Percentiles rank a stretch among this genome's conserved stretches.
Evolutionary conservation across 2,113 vertebrate genomes (phyloP).

Genomic region (Mungos mungo): DNA sequence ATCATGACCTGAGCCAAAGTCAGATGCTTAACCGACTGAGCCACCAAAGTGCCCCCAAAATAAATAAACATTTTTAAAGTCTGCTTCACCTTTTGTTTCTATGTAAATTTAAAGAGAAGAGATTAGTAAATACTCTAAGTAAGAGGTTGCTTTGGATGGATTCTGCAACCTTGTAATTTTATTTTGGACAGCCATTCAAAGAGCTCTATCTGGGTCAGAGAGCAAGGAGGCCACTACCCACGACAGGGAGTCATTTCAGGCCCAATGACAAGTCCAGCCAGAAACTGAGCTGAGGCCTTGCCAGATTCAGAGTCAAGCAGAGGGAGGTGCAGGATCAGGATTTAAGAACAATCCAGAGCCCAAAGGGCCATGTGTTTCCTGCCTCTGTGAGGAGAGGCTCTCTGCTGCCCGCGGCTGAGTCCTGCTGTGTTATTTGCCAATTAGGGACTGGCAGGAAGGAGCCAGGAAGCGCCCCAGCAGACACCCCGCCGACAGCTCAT

Average conservation of each 20-base stretch:
- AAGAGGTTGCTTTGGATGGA: not conserved
- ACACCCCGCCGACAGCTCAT: not conserved
- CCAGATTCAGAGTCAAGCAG: not conserved
- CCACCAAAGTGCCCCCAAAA: no score
- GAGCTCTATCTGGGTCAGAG: not conserved
- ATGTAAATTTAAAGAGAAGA: conserved; percentile 15
- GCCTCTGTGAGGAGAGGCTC: not conserved
- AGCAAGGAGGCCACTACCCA: not conserved
- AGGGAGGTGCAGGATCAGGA: not conserved
- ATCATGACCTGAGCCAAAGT: no score
- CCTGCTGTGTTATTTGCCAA: not conserved
- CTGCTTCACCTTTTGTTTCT: not conserved
- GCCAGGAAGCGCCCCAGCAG: not conserved
- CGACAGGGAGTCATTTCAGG: not conserved
- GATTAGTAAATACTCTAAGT: not conserved
- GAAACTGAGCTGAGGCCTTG: not conserved
- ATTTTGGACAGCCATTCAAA: not conserved
- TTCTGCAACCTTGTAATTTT: not conserved
- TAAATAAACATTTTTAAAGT: not conserved
- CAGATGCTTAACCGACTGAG: no score
- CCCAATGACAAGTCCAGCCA: not conserved
- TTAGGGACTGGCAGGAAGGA: not conserved
- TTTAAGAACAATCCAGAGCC: not conserved
- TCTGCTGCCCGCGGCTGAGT: not conserved
- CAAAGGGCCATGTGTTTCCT: not conserved